Conservation (phyloP, 2,888 invertebrate species). For the Punctoribates punctum region DNA sequence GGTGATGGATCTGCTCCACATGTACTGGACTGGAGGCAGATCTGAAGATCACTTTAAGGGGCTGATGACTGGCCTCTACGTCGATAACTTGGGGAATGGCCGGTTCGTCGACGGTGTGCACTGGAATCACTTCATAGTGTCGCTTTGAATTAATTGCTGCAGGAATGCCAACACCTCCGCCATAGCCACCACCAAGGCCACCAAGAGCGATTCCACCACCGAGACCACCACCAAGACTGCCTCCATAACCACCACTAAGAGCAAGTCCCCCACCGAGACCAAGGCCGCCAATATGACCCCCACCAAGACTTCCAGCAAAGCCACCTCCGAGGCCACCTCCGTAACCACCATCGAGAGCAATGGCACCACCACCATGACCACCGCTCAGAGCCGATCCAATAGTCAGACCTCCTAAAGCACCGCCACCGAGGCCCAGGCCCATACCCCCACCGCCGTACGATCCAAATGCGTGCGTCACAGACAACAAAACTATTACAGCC, state of each 20-base stretch:
- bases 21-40: constrained; percentile 21
- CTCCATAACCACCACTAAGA: too few species aligned
- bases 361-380: neutral
- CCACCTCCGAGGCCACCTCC: too few species aligned
- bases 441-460: too few species aligned
- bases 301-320: neutral
- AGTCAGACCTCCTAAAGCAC: too few species aligned
- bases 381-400: neutral
- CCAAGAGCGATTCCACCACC: neutral
- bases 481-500: too few species aligned
- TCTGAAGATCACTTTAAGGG: constrained; percentile 14
- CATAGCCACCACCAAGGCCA: neutral
- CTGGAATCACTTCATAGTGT: neutral
- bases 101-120: neutral
- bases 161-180: too few species aligned
- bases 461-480: too few species aligned
- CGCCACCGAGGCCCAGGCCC: too few species aligned
- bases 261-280: neutral
- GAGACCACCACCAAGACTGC: too few species aligned
- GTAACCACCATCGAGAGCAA: too few species aligned
- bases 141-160: neutral
- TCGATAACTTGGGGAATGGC: constrained; percentile 9
- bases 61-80: constrained; percentile 7
- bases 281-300: neutral
- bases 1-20: constrained; percentile 13